Evolutionary conservation across 1,140 invertebrate species (phyloP), one percentile per base, ranked within the genome.

Genomic region (Triops cancriformis): DNA sequence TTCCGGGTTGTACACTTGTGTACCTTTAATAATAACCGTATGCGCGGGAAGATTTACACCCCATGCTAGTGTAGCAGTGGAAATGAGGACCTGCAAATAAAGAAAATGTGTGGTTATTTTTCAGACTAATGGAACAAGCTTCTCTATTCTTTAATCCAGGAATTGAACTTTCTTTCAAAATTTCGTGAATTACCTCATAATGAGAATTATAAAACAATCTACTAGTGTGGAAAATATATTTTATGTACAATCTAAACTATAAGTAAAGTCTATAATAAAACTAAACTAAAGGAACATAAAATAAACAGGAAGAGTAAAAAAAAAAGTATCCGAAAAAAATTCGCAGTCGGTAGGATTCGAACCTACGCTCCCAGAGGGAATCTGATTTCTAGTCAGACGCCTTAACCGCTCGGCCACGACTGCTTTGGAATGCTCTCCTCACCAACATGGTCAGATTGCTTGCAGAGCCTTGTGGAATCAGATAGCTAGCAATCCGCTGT

Each of bases 21-120:
- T 99, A 27, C 97, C 98, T 85, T 99, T 99, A 82, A 99, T 99
- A 78, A 99, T 98, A 37, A 99, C 98, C 12, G 97, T 99, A 84
- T 99, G 97, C 0, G 98, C 98, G 0, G 98, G 98, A 76, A 99
- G 88, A 87, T 99, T 99, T 1, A 99, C 98, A 88, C 98, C 98
- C 98, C 98, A 99, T 31, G 98, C 98, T 27, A 99, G 86, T 0
- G 98, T 99, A 0, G 98, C 96, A 0, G 98, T 99, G 0, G 97
- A 99, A 0, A 99, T 96, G 27, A 99, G 85, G 18, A 99, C 96
- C 85, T 91, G 85, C 26, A 72, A 26, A 27, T 28, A 51, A 76
- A 76, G 1, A 43, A 28, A 18, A 28, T 14, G 7, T 23, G 12
- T 74, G 1, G 26, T n/a, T n/a, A 74, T 74, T 28, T 10, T 14